Evolutionary conservation across 2,797 vertebrate species (phyloP).

Genomic region (Pempheris klunzingeri): DNA sequence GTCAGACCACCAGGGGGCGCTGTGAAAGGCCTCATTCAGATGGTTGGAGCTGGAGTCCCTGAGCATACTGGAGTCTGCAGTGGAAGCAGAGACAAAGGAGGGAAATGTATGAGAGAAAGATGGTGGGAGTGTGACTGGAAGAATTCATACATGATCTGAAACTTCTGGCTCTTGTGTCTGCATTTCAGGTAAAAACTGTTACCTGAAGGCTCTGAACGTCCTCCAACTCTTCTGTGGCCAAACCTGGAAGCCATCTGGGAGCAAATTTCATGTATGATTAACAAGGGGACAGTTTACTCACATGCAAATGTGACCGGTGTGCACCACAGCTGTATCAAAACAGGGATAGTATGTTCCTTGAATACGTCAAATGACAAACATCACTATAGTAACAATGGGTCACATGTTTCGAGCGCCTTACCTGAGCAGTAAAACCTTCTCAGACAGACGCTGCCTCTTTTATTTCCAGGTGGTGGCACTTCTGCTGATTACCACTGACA

Average conservation of each 20-base stretch:
- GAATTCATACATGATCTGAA: background rate
- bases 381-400: background rate
- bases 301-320: background rate
- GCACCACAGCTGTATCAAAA: background rate
- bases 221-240: conserved; percentile 35
- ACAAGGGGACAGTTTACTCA: conserved; percentile 5
- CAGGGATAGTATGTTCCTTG: background rate
- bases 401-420: conserved; percentile 17
- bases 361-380: background rate
- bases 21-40: conserved; percentile 18
- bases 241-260: conserved; percentile 70
- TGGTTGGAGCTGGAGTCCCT: conserved; percentile 32
- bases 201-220: conserved; percentile 61
- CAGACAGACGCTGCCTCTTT: conserved; percentile 19
- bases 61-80: conserved; percentile 35
- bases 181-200: conserved; percentile 4
- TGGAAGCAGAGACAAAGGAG: rapidly evolving
- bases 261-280: background rate
- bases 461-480: conserved; percentile 72
- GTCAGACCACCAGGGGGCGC: conserved; percentile 57
- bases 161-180: background rate
- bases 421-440: conserved; percentile 30
- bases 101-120: background rate
- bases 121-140: no score
- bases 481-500: conserved; percentile 62